Conservation (phyloP, 2,113 vertebrate species). For the Chloropsis hardwickii region DNA sequence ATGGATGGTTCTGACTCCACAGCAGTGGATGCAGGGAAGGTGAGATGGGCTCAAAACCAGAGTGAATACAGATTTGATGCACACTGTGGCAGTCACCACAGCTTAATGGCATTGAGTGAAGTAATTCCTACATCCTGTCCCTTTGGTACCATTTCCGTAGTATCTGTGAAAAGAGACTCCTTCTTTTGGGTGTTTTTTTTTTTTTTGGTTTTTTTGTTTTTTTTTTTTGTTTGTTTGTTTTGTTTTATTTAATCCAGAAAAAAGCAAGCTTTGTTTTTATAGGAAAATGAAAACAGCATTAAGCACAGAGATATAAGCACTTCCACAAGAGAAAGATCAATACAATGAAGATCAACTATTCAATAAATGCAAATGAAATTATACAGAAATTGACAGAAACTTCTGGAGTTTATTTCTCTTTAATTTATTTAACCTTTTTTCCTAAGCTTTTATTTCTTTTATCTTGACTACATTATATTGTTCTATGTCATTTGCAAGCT, state of each 20-base stretch:
- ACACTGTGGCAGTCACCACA: not conserved
- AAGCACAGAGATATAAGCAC: not conserved
- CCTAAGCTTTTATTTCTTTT: not conserved
- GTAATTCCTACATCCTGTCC: rapidly evolving
- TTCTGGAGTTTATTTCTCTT: not conserved
- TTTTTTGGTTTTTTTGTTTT: too few relatives aligned
- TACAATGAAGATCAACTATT: not conserved
- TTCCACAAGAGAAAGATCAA: not conserved
- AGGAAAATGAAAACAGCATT: not conserved
- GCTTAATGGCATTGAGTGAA: rapidly evolving
- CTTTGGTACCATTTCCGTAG: not conserved
- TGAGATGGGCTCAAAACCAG: not conserved
- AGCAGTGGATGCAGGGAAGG: not conserved
- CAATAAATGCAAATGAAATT: not conserved
- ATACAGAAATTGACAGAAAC: not conserved
- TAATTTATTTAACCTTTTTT: not conserved
- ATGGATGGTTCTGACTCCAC: not conserved
- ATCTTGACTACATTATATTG: not conserved
- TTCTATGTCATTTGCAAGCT: not conserved
- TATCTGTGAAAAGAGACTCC: not conserved
- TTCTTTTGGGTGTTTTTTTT: not conserved
- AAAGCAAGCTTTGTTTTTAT: not conserved
- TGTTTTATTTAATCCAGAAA: not conserved
- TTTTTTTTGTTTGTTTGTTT: too few relatives aligned
- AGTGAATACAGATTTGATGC: not conserved